These are phyloP conservation scores for Exocentrus adspersus DNA, from an alignment of 2,888 invertebrate species.

Conservation along the genomic window DNA sequence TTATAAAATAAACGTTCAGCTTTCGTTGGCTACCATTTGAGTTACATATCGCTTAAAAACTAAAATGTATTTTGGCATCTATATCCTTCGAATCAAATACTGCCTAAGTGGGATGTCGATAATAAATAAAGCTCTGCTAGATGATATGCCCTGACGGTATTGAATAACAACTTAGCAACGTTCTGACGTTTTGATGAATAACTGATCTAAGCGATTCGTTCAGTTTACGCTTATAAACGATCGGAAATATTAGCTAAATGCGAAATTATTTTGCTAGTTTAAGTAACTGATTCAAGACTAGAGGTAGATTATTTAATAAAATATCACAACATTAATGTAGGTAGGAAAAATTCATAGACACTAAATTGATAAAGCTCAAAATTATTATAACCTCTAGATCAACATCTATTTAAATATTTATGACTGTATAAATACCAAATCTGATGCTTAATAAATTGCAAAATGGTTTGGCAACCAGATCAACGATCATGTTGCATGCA, in stretches of 20 bases:
- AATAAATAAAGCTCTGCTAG: neutral
- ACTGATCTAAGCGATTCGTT: neutral
- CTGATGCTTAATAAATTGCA: no score
- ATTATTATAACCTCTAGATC: no score
- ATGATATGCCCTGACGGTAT: neutral
- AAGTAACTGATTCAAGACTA: no score
- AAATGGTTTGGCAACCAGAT: no score
- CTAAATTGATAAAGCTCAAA: no score
- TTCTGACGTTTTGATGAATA: conserved; percentile 1
- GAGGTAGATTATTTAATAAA: no score
- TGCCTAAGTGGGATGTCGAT: neutral
- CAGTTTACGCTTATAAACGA: neutral
- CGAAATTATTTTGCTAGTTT: neutral
- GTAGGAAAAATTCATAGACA: no score
- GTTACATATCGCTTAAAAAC: neutral
- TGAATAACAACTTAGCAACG: neutral
- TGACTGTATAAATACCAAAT: no score
- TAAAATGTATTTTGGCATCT: neutral
- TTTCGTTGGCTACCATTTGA: neutral
- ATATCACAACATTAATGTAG: no score
- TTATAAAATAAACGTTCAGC: no score
- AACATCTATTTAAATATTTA: no score
- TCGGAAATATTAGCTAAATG: neutral
- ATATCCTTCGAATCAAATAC: neutral
- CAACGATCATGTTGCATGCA: no score